These are phyloP conservation scores for Garra rufa DNA, from an alignment of 2,113 vertebrate genomes.

Conservation along the genomic window DNA sequence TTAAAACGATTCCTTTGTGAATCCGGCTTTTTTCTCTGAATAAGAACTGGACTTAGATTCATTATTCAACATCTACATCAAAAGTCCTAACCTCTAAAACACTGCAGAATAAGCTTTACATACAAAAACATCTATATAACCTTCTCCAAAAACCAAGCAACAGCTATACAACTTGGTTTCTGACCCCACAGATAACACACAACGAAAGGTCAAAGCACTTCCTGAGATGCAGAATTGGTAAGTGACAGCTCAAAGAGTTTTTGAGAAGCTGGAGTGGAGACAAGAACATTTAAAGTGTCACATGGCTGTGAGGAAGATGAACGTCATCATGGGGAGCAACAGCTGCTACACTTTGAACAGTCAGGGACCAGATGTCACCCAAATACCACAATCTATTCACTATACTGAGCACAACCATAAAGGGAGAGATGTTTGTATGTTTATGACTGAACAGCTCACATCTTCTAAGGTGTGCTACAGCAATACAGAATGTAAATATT, in stretches of 20 bases:
- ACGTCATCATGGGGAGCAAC: conserved; percentile 55
- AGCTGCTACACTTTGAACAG: conserved; percentile 56
- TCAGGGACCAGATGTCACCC: conserved; percentile 54
- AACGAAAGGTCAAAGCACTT: conserved; percentile 25
- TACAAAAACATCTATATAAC: not conserved
- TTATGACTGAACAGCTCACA: conserved; percentile 31
- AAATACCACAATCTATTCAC: conserved; percentile 45
- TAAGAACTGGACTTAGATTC: not conserved
- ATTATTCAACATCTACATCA: not conserved
- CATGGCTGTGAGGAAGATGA: conserved; percentile 51
- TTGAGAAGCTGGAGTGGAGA: conserved; percentile 28
- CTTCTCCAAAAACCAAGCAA: not conserved
- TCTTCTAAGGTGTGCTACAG: not conserved
- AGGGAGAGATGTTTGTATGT: not conserved
- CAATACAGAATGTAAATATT: not conserved
- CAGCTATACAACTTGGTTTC: conserved; percentile 4
- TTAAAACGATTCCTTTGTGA: not conserved
- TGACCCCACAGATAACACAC: not conserved
- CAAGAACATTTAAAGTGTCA: conserved; percentile 47
- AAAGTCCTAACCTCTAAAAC: not conserved
- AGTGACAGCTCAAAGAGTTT: conserved; percentile 39
- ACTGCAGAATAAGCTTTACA: not conserved
- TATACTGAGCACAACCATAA: conserved; percentile 33
- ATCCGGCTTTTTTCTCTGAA: not conserved
- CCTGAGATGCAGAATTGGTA: conserved; percentile 13